These are phyloP conservation scores for Wiebesia pumilae DNA, from an alignment of 1,140 invertebrate genomes.

Conservation along the genomic window DNA sequence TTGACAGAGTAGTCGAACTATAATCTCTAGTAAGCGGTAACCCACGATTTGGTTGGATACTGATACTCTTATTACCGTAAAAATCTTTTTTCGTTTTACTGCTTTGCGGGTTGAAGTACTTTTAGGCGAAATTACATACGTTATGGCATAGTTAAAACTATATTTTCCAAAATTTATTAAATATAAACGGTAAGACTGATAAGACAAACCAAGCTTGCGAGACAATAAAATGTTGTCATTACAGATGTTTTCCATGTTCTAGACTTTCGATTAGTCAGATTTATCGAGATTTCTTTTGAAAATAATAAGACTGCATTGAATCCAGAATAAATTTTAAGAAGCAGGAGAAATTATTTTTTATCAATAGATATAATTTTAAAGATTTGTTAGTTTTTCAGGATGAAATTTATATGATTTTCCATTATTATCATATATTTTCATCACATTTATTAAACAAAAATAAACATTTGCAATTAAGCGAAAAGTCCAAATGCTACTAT, in stretches of 20 bases:
- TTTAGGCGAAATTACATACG: no score
- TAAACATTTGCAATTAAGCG: no score
- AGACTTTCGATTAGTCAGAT: background rate
- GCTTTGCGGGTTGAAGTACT: constrained; percentile 16
- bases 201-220: background rate
- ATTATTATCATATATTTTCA: no score
- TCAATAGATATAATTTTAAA: no score
- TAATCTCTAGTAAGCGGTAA: constrained; percentile 24
- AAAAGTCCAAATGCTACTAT: no score
- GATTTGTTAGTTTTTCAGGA: no score
- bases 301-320: background rate
- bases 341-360: no score
- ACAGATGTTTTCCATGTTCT: background rate
- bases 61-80: constrained; percentile 7
- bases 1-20: constrained; percentile 29
- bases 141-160: background rate
- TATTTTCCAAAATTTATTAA: background rate
- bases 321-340: background rate
- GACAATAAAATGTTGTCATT: background rate
- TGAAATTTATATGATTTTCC: no score
- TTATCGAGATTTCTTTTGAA: background rate
- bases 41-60: background rate
- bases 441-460: no score
- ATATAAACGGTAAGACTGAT: background rate
- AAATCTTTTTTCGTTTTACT: constrained; percentile 30